Conservation (phyloP, 2,888 invertebrate genomes). For the Tanytarsus gracilentus region DNA sequence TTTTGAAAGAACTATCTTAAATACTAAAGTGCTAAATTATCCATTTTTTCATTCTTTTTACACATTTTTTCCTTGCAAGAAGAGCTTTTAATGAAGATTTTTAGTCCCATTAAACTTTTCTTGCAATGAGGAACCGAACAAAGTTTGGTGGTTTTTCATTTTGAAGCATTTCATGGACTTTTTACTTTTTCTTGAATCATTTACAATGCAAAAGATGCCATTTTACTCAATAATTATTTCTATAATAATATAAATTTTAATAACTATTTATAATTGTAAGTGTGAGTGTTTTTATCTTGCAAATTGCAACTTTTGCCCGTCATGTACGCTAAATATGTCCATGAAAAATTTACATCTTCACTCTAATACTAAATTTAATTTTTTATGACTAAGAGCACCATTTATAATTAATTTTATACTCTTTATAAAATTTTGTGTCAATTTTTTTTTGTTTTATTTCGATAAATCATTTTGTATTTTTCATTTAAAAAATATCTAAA, state of each 20-base stretch:
- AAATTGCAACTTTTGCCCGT: background rate
- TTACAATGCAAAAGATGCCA: constrained; percentile 3
- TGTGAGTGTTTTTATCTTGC: background rate
- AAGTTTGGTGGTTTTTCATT: constrained; percentile 26
- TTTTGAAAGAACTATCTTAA: background rate
- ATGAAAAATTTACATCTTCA: constrained; percentile 23
- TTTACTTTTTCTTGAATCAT: no score
- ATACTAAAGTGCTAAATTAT: background rate
- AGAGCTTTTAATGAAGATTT: no score
- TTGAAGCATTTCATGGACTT: constrained; percentile 3
- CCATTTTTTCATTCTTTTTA: background rate
- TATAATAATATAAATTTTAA: background rate
- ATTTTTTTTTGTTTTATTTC: background rate
- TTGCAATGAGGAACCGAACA: constrained; percentile 24
- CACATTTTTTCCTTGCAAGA: background rate
- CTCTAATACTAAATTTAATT: constrained; percentile 6
- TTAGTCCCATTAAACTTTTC: background rate
- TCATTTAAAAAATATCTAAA: background rate
- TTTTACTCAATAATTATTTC: background rate
- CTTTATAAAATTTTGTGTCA: background rate
- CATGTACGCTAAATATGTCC: background rate
- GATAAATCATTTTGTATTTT: background rate
- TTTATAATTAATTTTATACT: constrained; percentile 10
- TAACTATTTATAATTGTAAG: background rate
- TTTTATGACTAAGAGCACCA: constrained; percentile 25